Conservation (phyloP, 2,888 invertebrate species). For the Xylota sylvarum region DNA sequence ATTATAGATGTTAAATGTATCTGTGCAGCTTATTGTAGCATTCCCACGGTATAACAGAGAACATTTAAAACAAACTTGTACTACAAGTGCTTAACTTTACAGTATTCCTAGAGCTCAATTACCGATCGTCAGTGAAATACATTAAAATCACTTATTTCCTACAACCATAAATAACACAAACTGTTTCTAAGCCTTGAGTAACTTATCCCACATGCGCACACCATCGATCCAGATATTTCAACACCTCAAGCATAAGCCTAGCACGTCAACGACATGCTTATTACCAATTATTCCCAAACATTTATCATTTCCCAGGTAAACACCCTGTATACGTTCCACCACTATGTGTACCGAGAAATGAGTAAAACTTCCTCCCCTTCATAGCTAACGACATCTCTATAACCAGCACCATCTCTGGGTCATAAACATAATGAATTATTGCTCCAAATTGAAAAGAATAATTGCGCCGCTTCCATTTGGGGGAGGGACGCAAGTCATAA, state of each 20-base stretch:
- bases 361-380: conserved; percentile 55
- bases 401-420: conserved; percentile 52
- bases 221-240: conserved; percentile 21
- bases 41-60: not conserved
- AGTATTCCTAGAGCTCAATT: not conserved
- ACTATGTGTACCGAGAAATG: conserved; percentile 45
- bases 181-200: not conserved
- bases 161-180: conserved; percentile 20
- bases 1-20: too few relatives aligned
- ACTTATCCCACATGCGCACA: not conserved
- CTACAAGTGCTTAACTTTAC: too few relatives aligned
- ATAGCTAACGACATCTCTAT: conserved; percentile 61
- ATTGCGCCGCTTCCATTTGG: conserved; percentile 71
- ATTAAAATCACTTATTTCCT: conserved; percentile 10
- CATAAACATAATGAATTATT: conserved; percentile 76
- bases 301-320: conserved; percentile 67
- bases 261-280: conserved; percentile 47
- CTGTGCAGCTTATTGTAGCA: not conserved
- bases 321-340: conserved; percentile 13
- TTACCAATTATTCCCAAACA: conserved; percentile 66
- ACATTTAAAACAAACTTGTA: too few relatives aligned
- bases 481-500: conserved; percentile 59
- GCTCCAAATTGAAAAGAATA: conserved; percentile 77
- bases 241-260: conserved; percentile 48
- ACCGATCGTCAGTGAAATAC: not conserved